Evolutionary conservation across 1,140 invertebrate genomes (phyloP), one percentile per base, ranked within the genome.

Genomic region (Caenorhabditis remanei): DNA sequence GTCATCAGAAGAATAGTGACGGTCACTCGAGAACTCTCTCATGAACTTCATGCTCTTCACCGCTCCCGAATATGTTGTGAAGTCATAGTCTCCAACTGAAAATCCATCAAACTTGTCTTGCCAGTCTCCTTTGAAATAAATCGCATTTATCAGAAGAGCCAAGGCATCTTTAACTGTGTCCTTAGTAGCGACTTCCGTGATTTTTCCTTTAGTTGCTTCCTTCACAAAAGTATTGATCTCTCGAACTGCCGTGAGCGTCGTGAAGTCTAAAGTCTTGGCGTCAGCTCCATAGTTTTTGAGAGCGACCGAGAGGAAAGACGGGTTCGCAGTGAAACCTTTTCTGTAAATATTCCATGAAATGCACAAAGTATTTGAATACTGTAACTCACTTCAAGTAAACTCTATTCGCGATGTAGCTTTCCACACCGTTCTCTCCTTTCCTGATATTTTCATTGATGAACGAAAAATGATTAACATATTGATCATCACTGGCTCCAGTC

Each of bases 71-170:
- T 85, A 56, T 8, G 53, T 55, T 50, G 85, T 53, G 67, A 85
- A 85, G n/a, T 75, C 55, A 7, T 32, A 4, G 9, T 75, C 48
- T 6, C 7, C n/a, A 4, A 53, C n/a, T 4, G 46, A 50, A 9
- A 50, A 50, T 24, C 43, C 43, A 65, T 84, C 43, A 79, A 87
- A 87, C 2, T 19, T 41, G 16, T 87, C 43, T 13, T 87, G 32
- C 86, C 86, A 87, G 14, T 83, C 65, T 14, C 83, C 86, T 24
- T 83, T 75, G 65, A 87, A 58, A 55, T 87, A 87, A 19, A 87
- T 32, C 1, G 86, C 75, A 32, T 87, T 87, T 24, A 87, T 55
- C 50, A 87, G 32, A 21, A 87, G 82, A 11, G 82, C 63, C 24
- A 84, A 55, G 6, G 86, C 58, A 48, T 87, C 50, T 87, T 50